Conservation (phyloP, 37 sponge, comb jelly and placozoan genomes). For the Cladorhizidae sp. region DNA sequence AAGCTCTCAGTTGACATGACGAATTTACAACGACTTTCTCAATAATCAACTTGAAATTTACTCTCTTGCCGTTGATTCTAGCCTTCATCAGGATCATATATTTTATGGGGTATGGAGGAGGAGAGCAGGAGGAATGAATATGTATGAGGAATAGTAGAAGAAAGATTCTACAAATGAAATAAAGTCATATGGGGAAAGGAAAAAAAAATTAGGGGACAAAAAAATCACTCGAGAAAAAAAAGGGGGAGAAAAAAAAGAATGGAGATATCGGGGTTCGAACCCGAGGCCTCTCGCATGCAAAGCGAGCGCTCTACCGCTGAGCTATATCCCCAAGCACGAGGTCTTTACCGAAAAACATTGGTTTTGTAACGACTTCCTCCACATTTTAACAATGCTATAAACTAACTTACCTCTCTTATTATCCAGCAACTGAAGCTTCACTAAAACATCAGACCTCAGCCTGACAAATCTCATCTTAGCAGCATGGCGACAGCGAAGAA, state of each 20-base stretch:
- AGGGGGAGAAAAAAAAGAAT: slow-evolving; percentile 5
- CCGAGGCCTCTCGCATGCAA: slow-evolving; percentile 89
- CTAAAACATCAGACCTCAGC: slow-evolving; percentile 78
- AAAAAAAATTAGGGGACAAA: neutral
- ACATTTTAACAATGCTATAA: too few relatives aligned
- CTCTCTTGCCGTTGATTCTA: too few relatives aligned
- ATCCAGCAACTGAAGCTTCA: slow-evolving; percentile 87
- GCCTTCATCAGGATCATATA: too few relatives aligned
- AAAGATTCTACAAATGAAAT: too few relatives aligned
- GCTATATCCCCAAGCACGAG: slow-evolving; percentile 63
- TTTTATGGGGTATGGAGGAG: too few relatives aligned
- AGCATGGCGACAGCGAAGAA: slow-evolving; percentile 80
- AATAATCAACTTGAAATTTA: too few relatives aligned
- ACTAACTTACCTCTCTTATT: slow-evolving; percentile 78
- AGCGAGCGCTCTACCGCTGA: slow-evolving; percentile 86
- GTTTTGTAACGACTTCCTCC: too few relatives aligned
- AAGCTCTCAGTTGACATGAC: too few relatives aligned
- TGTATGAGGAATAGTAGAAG: too few relatives aligned
- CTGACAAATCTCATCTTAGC: slow-evolving; percentile 75
- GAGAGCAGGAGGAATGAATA: too few relatives aligned
- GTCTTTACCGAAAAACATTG: neutral
- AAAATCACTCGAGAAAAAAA: neutral
- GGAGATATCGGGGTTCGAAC: slow-evolving; percentile 89
- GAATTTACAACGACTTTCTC: too few relatives aligned
- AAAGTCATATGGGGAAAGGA: neutral